Evolutionary conservation across 2,797 vertebrate genomes (phyloP), one percentile per base, ranked within the genome.

Genomic region (Oreochromis mossambicus): DNA sequence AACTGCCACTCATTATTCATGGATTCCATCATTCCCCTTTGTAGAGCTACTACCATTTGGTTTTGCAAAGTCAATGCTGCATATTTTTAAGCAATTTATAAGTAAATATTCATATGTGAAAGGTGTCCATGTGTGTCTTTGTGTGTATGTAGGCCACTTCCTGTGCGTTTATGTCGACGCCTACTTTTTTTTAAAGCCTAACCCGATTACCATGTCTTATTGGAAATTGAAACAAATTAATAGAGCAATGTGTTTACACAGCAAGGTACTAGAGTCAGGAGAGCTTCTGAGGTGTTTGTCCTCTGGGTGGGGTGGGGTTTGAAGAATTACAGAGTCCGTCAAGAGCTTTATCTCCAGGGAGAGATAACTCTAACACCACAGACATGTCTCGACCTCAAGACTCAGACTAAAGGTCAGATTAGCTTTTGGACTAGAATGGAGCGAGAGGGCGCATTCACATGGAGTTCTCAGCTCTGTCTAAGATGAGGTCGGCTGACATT

Each of bases 261-360:
- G 21, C 1, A 2, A 70, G 1, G 75, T 78, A 55, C 68, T 36
- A 10, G 58, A 78, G 83, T 11, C 12, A 77, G 75, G 50, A 81
- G 48, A 77, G 55, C 79, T 26, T 29, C 66, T 75, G 43, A 75
- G 77, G 55, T 46, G n/a, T 11, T 14, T 80, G 78, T 85, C 79
- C 78, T 82, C 17, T 43, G 83, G 83, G 61, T 84, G 50, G 68
- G 88, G 86, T 61, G 81, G 80, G 88, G 87, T 89, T 87, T 56
- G 89, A 82, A 89, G 79, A 87, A 83, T 87, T 82, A 77, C 54
- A 55, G 76, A 51, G 83, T 48, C 21, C 34, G 70, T 70, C 83
- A 84, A 56, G 88, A 83, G 66, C 87, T 90, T 91, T 92, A 92
- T 95, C 89, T 92, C 3, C 4, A 83, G 85, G 88, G 88, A 86